These are phyloP conservation scores for Trichonephila clavata DNA, from an alignment of 1,140 invertebrate species.

Conservation along the genomic window DNA sequence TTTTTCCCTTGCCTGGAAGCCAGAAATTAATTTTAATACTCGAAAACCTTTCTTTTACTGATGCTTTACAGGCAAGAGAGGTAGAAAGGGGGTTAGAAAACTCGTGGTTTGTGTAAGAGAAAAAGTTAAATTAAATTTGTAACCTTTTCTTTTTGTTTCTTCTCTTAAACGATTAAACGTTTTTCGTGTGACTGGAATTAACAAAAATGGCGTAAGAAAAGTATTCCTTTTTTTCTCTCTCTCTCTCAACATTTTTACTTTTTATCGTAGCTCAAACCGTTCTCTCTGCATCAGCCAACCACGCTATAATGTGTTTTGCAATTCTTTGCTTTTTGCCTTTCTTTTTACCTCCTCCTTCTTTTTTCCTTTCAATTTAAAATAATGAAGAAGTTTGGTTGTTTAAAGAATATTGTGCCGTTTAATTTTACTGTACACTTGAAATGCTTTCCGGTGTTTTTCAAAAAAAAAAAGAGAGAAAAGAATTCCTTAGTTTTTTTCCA, in stretches of 20 bases:
- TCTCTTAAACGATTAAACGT: constrained; percentile 64
- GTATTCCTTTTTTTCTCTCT: constrained; percentile 50
- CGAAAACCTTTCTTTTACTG: constrained; percentile 61
- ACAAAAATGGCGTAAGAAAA: constrained; percentile 62
- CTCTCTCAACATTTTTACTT: constrained; percentile 47
- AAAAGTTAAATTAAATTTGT: constrained; percentile 74
- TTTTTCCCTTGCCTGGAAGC: constrained; percentile 15
- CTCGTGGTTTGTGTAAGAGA: constrained; percentile 58
- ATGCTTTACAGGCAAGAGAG: constrained; percentile 46
- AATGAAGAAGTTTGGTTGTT: constrained; percentile 73
- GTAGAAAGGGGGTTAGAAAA: constrained; percentile 37
- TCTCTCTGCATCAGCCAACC: constrained; percentile 70
- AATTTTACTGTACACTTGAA: constrained; percentile 37
- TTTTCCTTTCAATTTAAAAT: constrained; percentile 72
- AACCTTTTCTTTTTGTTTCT: constrained; percentile 66
- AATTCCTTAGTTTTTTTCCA: constrained; percentile 13
- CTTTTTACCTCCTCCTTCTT: neutral
- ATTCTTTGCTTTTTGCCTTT: constrained; percentile 31
- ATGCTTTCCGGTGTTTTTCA: constrained; percentile 5
- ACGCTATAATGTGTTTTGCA: constrained; percentile 72
- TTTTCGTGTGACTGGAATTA: constrained; percentile 74
- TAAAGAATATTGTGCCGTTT: constrained; percentile 70
- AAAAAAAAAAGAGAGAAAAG: constrained; percentile 30
- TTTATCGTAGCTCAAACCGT: constrained; percentile 61
- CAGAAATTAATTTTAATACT: constrained; percentile 70